phyloP scores from a whole-genome alignment of 2,113 vertebrate species.

The Mystacornis crossleyi region DNA sequence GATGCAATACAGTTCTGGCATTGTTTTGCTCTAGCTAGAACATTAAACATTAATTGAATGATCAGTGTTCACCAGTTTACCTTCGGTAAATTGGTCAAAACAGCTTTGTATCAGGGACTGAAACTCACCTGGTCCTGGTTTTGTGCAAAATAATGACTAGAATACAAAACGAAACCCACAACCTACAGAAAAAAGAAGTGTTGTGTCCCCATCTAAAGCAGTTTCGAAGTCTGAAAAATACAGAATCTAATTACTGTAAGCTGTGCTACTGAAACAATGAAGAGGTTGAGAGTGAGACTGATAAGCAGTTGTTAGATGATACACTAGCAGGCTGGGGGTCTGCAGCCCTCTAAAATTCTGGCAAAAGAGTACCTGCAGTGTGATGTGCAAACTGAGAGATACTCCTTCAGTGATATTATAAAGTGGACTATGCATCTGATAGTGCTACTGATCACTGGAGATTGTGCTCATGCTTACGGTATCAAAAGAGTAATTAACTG shows the following conservation, averaged over 20 bases:
- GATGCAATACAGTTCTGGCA: background rate
- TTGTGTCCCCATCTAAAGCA: background rate
- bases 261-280: background rate
- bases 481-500: background rate
- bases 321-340: background rate
- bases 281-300: background rate
- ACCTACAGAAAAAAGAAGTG: background rate
- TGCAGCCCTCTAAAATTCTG: background rate
- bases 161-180: background rate
- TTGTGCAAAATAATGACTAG: background rate
- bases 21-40: background rate
- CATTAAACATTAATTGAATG: background rate
- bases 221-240: background rate
- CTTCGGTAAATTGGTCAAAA: background rate
- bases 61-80: background rate
- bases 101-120: background rate
- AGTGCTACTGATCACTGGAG: background rate
- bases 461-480: background rate
- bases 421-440: background rate
- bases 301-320: background rate
- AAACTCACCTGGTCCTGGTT: background rate
- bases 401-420: background rate
- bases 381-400: background rate
- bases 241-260: background rate
- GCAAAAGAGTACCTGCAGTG: background rate